Base-by-base conservation (phyloP, 2,113 vertebrate genomes). In the Corythornis cristatus region DNA sequence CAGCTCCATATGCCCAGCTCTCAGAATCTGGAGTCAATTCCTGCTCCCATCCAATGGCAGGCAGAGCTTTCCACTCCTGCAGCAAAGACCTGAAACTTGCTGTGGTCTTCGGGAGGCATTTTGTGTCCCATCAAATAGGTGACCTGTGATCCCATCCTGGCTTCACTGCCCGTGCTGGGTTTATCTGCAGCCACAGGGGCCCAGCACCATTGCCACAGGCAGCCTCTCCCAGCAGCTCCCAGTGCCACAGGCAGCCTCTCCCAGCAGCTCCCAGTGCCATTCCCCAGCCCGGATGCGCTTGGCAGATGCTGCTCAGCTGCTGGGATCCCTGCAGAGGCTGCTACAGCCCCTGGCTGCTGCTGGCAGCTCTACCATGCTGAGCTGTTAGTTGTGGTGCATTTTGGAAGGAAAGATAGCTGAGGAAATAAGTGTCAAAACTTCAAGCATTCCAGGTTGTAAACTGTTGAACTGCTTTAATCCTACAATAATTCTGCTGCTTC, bases 371-470 rank as follows among this genome's bases (percentile, higher is more conserved):
- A 31, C 64, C 93, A 68, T 2, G 0, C 79, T 77, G 87, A 93
- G 83, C 87, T 94, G 93, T 88, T 95, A 88, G 66, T 94, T 90
- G 85, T 42, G 68, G 78, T 92, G 31, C 77, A 91, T 77, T 83
- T 87, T 71, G 0, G 91, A 80, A 88, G 67, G 61, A 83, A 86
- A 89, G 84, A 94, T 90, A 89, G 71, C 95, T 96, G 95, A 90
- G 61, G 87, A 95, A 93, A 86, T 95, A 93, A 90, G 84, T 95
- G 93, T 95, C 87, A 93, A 94, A 95, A 90, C 85, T 95, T 90
- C 45, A 93, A 88, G 93, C 72, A 53, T 89, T 96, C 93, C 91
- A 93, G 75, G 72, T 95, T 88, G 82, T 86, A 95, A 96, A 91
- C 87, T 94, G 93, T 65, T 86, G 89, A 95, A 93, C 87, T 91